A percentile compares a stretch with the other conserved stretches of the same genome.
Conservation (phyloP, 1,140 invertebrate genomes). For the Papilio polytes region DNA sequence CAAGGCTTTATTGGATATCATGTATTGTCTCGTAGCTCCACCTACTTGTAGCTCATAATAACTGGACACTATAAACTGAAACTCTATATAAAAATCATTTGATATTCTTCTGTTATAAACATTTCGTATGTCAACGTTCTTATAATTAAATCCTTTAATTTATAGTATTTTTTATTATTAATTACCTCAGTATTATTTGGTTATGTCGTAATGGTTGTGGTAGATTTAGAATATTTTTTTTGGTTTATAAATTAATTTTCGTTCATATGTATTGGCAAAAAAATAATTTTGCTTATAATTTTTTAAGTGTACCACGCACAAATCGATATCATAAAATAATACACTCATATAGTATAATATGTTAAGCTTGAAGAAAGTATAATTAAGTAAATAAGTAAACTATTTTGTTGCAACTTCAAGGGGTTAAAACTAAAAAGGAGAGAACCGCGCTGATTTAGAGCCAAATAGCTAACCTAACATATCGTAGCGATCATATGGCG, state of each 20-base stretch:
- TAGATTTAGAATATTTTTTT: not conserved
- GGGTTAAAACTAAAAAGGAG: not conserved
- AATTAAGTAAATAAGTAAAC: not conserved
- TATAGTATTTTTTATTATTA: not conserved
- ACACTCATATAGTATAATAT: not conserved
- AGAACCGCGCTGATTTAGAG: too few relatives aligned
- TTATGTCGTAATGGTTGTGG: slow-evolving; percentile 24
- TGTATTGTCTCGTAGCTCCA: not conserved
- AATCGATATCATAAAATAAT: not conserved
- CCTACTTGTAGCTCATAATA: not conserved
- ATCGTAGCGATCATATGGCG: too few relatives aligned
- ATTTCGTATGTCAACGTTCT: not conserved
- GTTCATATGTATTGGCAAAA: not conserved
- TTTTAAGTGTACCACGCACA: not conserved
- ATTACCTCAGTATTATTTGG: slow-evolving; percentile 6
- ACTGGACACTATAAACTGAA: not conserved
- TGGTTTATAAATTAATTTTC: not conserved
- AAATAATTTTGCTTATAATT: not conserved
- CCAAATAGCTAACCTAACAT: too few relatives aligned
- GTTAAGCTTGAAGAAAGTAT: not conserved
- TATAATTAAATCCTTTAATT: not conserved
- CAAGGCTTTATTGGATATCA: not conserved
- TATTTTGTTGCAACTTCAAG: not conserved
- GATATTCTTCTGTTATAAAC: not conserved
- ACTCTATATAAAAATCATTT: not conserved